A percentile compares a stretch with the other conserved stretches of the same genome.
Conservation (phyloP, 2,888 invertebrate species). For the Craniophora ligustri region DNA sequence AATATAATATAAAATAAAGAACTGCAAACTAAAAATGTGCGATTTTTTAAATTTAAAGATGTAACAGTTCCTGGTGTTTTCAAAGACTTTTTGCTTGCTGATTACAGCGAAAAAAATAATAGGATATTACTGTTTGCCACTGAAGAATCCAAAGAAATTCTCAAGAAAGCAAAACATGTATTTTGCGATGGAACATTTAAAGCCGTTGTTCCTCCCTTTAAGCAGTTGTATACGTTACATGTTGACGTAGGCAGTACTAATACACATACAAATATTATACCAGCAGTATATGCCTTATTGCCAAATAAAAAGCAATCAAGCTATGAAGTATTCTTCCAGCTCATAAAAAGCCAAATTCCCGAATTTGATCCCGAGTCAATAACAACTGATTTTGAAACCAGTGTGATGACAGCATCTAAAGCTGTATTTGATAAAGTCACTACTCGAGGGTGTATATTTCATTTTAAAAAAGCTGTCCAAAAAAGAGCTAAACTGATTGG, state of each 20-base stretch:
- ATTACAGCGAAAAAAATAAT: constrained; percentile 12
- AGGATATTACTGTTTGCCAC: constrained; percentile 26
- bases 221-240: constrained; percentile 22
- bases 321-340: constrained; percentile 22
- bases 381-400: constrained; percentile 21
- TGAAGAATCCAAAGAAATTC: constrained; percentile 27
- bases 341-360: constrained; percentile 26
- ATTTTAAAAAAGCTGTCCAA: constrained; percentile 4
- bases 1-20: no score
- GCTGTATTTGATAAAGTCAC: constrained; percentile 17
- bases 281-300: constrained; percentile 11
- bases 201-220: constrained; percentile 20
- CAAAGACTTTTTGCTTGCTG: constrained; percentile 25
- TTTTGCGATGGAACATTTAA: constrained; percentile 27
- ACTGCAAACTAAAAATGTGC: constrained; percentile 19
- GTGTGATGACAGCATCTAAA: constrained; percentile 20
- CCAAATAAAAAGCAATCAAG: constrained; percentile 23
- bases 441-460: constrained; percentile 19
- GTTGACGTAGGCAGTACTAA: constrained; percentile 18
- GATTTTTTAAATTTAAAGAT: constrained; percentile 24
- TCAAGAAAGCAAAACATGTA: constrained; percentile 24
- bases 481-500: constrained; percentile 12
- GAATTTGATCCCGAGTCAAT: constrained; percentile 24
- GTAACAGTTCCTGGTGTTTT: constrained; percentile 19
- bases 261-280: constrained; percentile 25